Conservation (phyloP, 1,140 invertebrate genomes). For the Leptoteleia sp. region DNA sequence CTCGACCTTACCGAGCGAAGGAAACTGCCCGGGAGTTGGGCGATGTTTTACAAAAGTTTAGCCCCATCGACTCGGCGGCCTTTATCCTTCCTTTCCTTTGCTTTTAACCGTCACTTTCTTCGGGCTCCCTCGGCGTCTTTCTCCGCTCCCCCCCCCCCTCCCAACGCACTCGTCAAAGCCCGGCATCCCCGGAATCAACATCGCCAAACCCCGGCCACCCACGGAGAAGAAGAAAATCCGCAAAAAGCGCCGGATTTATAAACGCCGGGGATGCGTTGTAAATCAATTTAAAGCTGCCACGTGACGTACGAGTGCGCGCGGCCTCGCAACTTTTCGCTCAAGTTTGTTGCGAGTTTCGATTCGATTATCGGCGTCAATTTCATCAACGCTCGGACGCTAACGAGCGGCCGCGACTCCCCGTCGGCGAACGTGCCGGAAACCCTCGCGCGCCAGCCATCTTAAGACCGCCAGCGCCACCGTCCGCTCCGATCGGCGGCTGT, state of each 20-base stretch:
- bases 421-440: too few species aligned
- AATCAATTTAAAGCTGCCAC: constrained; percentile 39
- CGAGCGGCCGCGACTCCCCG: too few species aligned
- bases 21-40: constrained; percentile 32
- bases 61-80: constrained; percentile 12
- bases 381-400: constrained; percentile 6
- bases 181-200: constrained; percentile 26
- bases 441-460: too few species aligned
- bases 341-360: constrained; percentile 26
- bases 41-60: constrained; percentile 57
- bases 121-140: too few species aligned
- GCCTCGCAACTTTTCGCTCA: not conserved
- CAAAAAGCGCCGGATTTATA: constrained; percentile 42
- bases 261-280: constrained; percentile 32
- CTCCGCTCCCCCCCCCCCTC: not conserved
- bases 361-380: constrained; percentile 18
- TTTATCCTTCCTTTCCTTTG: constrained; percentile 23
- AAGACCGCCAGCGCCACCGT: too few species aligned
- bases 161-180: not conserved
- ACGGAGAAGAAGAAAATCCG: constrained; percentile 10
- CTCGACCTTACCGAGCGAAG: constrained; percentile 10
- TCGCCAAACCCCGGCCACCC: constrained; percentile 22
- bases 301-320: not conserved
- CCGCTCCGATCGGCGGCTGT: constrained; percentile 21
- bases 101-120: constrained; percentile 45